Evolutionary conservation across 2,888 invertebrate species (phyloP).

Genomic region (Clunio marinus): DNA sequence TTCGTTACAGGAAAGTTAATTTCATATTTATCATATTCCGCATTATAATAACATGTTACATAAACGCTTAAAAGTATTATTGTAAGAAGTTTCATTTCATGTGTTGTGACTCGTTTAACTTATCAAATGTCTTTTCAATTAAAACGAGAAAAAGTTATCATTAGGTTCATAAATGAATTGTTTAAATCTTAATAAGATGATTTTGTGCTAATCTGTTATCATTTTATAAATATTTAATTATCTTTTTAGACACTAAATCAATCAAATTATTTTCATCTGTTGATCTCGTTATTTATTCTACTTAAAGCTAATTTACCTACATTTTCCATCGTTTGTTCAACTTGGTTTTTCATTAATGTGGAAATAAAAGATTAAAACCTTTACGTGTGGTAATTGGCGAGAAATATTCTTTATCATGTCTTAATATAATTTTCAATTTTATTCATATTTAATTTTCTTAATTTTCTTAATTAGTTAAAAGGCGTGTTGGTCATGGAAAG

Average conservation of each 20-base stretch:
- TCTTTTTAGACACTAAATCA: conserved; percentile 21
- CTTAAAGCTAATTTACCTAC: conserved; percentile 38
- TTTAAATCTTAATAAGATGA: not conserved
- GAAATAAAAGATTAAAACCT: not conserved
- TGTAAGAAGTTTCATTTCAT: not conserved
- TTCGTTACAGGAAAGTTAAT: too few relatives aligned
- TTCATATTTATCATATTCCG: too few relatives aligned
- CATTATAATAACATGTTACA: too few relatives aligned
- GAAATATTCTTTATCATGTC: too few relatives aligned
- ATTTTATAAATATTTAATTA: not conserved
- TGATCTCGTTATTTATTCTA: conserved; percentile 32
- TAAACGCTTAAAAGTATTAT: not conserved
- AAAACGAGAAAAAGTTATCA: conserved; percentile 3
- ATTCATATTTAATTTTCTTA: too few relatives aligned
- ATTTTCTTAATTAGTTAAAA: too few relatives aligned
- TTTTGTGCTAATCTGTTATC: not conserved
- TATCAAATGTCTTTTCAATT: conserved; percentile 22
- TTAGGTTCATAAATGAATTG: not conserved
- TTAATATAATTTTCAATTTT: too few relatives aligned
- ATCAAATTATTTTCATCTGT: conserved; percentile 14
- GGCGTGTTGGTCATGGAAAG: too few relatives aligned
- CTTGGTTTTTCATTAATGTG: not conserved
- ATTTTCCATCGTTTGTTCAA: conserved; percentile 25
- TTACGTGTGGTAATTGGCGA: too few relatives aligned
- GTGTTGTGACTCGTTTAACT: not conserved